Base-by-base conservation (phyloP, 2,888 invertebrate genomes). In the Cosmopolites sordidus region DNA sequence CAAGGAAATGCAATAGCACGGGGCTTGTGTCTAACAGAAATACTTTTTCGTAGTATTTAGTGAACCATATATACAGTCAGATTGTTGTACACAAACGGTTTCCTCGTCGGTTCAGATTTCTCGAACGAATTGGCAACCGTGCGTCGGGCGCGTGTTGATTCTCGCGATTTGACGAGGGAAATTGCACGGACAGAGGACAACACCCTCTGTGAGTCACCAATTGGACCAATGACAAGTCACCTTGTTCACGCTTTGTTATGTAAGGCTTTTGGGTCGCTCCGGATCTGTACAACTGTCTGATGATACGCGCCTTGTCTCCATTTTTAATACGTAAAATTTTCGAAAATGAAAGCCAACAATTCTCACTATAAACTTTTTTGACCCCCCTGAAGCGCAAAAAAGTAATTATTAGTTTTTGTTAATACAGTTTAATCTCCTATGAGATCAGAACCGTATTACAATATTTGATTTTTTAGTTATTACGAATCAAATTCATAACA, bases 121-220 rank as follows among this genome's bases (percentile, higher is more conserved):
- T 38, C 11, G 16, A 15, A 15, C 17, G 12, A 18, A 8, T 12
- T 29, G 51, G 48, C 50, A 55, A 47, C 55, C 18, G 12, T 22
- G 49, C 41, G 15, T n/a, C 16, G 37, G n/a, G 15, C 30, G 50
- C 43, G 37, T 51, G 55, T 55, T 55, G 51, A 50, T 55, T 50
- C 48, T 43, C 43, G 50, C 48, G 43, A 48, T 51, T 48, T 51
- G 43, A 51, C 48, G 66, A 63, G 66, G 67, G 68, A 69, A 65
- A 67, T 62, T 66, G 64, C 66, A 66, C 46, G 48, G 44, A 48
- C 40, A 47, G 74, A 75, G 75, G 74, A 74, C 75, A 75, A 75
- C 75, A 75, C 76, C 75, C 75, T 75, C 74, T 65, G 70, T 75
- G 75, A 75, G 63, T 75, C 76, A 76, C 74, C 73, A 75, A 75